phyloP scores from a whole-genome alignment of 2,797 vertebrate genomes.

The Cossypha niveicapilla region DNA sequence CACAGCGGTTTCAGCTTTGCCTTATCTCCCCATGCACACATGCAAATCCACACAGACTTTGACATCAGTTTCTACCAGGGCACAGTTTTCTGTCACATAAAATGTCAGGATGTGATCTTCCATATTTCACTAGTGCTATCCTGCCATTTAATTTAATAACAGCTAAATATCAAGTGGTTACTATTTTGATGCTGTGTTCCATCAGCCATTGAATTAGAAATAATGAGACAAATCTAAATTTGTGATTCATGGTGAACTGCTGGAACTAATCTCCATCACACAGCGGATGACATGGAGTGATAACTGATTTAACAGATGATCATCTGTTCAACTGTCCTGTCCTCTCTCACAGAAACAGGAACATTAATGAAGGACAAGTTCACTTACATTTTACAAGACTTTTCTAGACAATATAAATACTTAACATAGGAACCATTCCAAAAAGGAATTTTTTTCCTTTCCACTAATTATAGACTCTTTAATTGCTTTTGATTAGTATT shows the following conservation, averaged over 20 bases:
- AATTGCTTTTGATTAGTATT: neutral
- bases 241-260: neutral
- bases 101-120: slow-evolving; percentile 36
- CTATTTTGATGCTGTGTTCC: slow-evolving; percentile 21
- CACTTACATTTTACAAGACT: neutral
- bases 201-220: slow-evolving; percentile 25
- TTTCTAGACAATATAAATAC: neutral
- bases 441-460: neutral
- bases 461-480: neutral
- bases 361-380: neutral
- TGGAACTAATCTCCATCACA: neutral
- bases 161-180: slow-evolving; percentile 49
- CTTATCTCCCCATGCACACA: neutral
- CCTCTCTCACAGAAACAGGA: neutral
- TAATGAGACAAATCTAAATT: neutral
- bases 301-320: neutral
- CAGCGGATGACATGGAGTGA: rapidly evolving
- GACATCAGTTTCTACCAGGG: neutral
- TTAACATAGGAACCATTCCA: neutral
- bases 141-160: slow-evolving; percentile 32
- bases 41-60: neutral
- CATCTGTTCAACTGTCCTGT: neutral
- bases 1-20: neutral
- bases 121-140: slow-evolving; percentile 17
- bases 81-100: neutral